These are phyloP conservation scores for Zonotrichia albicollis DNA, from an alignment of 2,797 vertebrate genomes.

Conservation along the genomic window DNA sequence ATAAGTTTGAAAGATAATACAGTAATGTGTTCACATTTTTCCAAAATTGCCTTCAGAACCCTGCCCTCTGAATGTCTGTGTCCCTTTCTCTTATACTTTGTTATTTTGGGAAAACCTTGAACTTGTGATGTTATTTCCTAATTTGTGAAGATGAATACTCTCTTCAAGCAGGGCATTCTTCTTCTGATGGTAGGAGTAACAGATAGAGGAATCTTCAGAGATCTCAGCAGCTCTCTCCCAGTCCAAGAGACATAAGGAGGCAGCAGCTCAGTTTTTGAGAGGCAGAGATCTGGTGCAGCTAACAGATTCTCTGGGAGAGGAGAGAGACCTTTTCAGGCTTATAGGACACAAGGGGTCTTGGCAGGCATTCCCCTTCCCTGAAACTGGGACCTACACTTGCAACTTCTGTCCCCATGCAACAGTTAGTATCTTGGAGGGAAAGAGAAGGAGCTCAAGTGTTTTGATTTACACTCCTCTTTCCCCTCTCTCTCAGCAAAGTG, in stretches of 20 bases:
- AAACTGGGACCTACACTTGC: neutral
- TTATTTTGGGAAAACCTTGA: neutral
- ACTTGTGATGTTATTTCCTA: neutral
- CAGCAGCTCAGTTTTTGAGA: neutral
- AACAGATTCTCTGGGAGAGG: neutral
- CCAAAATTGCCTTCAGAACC: slow-evolving; percentile 22
- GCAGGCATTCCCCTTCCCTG: neutral
- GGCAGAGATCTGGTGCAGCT: neutral
- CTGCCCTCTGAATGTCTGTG: neutral
- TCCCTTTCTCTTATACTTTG: neutral
- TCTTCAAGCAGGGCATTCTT: neutral
- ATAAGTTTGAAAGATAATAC: neutral
- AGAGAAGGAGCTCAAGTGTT: neutral
- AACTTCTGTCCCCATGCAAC: neutral
- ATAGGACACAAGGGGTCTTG: neutral
- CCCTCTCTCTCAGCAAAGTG: neutral
- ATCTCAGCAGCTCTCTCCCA: neutral
- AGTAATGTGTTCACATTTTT: slow-evolving; percentile 4
- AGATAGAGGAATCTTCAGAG: neutral
- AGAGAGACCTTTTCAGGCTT: neutral
- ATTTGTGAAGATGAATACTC: neutral
- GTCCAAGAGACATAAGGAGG: neutral
- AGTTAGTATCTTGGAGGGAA: neutral
- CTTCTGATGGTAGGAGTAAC: neutral
- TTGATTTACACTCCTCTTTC: neutral